Evolutionary conservation across 2,888 invertebrate species (phyloP), one percentile per base, ranked within the genome.

Genomic region (Drosophila infuscata): DNA sequence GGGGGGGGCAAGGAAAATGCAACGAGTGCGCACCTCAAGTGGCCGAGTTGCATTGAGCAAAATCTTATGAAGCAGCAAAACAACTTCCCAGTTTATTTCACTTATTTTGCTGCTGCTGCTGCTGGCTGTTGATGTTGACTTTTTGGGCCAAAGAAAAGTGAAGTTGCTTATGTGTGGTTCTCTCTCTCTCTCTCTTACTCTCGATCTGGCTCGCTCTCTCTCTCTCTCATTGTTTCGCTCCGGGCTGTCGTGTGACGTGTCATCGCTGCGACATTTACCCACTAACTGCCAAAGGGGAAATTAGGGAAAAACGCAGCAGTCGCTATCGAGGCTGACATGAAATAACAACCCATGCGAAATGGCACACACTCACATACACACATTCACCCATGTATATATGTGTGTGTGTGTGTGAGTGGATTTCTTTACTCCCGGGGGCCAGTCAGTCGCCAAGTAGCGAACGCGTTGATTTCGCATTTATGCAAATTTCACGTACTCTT

Each of bases 401-500:
- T 29, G 20, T 5, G 25, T 43, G 48, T 59, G 48, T 54, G 35
- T 20, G 58, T 59, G 54, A 64, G 56, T 65, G 66, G 53, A 57
- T 71, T 57, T 38, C 65, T 46, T 15, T 46, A 38, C 57, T 59
- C 65, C 56, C 49, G 52, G 63, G 68, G 65, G 58, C 62, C 72
- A 83, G 57, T 57, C 77, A 74, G 83, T 62, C 65, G 74, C 76
- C 81, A 82, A 84, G 82, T 62, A 79, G 75, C 68, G 74, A 88
- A 80, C 89, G 86, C 89, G 89, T 89, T 87, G 86, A 89, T 89
- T 86, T 87, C 84, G 80, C 88, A 84, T 89, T 87, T 87, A 87
- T 89, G 88, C 88, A 87, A 89, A 87, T 89, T 86, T 88, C 76
- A 76, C 85, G 75, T 83, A 77, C 87, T 79, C 85, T 84, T 84